Base-by-base conservation (phyloP, 2,113 vertebrate genomes). In the Thunnus maccoyii region DNA sequence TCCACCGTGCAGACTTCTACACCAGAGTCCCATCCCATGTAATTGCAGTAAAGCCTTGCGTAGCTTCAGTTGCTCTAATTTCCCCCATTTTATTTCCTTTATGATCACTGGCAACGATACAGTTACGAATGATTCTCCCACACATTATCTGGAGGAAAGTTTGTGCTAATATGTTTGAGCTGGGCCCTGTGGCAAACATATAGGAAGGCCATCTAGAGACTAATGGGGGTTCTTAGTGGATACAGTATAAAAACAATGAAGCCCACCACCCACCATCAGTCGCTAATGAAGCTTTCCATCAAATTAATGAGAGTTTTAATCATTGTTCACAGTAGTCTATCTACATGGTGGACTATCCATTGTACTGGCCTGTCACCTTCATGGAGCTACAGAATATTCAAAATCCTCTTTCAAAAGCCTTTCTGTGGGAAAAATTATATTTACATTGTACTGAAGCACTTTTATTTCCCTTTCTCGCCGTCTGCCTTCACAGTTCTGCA, bases 281-380 rank as follows among this genome's bases (percentile, higher is more conserved):
- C 12, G 27, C 60, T 84, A 86, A 89, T 90, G 86, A 85, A 86
- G 63, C 72, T 72, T 83, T 91, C 72, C 63, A 83, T 92, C 82
- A 93, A 56, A 83, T 86, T 75, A 93, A 93, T 88, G 76, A 78
- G 56, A 75, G 68, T 82, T 84, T 86, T 86, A 89, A 90, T 84
- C 62, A 84, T 72, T 73, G 56, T 75, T 85, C 72, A 68, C 61
- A 76, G 55, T 44, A 44, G 67, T 88, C 67, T 69, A 46, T 63
- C 47, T 72, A 72, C 57, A 52, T 68, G 73, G 67, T 57, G 63
- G 20, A 14, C 30, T 18, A 65, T 74, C 41, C 36, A 71, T 79
- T 88, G 84, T 11, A 47, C 52, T 41, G 27, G 10, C 44, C 61
- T 61, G 72, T 75, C 52, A 76, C 76, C 64, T 83, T 80, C 76